These are phyloP conservation scores for Synanthedon andrenaeformis DNA, from an alignment of 2,888 invertebrate genomes.

Conservation along the genomic window DNA sequence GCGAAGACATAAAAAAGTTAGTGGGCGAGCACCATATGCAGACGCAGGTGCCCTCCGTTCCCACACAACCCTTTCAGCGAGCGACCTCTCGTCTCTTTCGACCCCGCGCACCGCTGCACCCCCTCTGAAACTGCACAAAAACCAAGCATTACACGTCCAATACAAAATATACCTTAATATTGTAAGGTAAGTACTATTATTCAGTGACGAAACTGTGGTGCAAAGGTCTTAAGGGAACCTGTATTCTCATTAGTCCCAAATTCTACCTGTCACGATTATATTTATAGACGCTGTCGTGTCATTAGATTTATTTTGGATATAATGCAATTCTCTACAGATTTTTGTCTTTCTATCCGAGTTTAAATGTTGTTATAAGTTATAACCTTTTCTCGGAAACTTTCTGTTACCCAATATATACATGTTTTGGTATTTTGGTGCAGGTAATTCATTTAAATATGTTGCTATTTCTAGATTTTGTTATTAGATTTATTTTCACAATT, in stretches of 20 bases:
- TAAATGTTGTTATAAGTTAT: no score
- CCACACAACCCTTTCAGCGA: conserved; percentile 70
- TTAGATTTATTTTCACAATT: no score
- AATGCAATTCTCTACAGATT: conserved; percentile 59
- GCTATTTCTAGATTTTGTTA: no score
- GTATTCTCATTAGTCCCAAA: conserved; percentile 49
- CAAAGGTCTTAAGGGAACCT: conserved; percentile 20
- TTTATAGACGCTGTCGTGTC: conserved; percentile 67
- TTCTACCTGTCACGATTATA: conserved; percentile 66
- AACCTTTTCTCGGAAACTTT: no score
- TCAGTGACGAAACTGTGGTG: conserved; percentile 1
- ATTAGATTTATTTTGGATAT: conserved; percentile 70
- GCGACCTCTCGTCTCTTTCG: conserved; percentile 37
- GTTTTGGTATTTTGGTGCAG: no score
- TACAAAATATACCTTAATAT: conserved; percentile 15
- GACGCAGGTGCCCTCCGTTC: conserved; percentile 70
- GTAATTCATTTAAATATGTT: no score
- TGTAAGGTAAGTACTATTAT: conserved; percentile 9
- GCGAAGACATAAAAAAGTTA: conserved; percentile 60
- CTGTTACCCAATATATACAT: no score
- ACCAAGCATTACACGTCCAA: conserved; percentile 17
- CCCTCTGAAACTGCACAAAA: conserved; percentile 40
- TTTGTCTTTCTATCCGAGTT: conserved; percentile 36
- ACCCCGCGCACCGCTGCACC: conserved; percentile 20
- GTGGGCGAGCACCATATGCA: conserved; percentile 63